Evolutionary conservation across 1,140 invertebrate genomes (phyloP).

Genomic region (Eubasilissa regina): DNA sequence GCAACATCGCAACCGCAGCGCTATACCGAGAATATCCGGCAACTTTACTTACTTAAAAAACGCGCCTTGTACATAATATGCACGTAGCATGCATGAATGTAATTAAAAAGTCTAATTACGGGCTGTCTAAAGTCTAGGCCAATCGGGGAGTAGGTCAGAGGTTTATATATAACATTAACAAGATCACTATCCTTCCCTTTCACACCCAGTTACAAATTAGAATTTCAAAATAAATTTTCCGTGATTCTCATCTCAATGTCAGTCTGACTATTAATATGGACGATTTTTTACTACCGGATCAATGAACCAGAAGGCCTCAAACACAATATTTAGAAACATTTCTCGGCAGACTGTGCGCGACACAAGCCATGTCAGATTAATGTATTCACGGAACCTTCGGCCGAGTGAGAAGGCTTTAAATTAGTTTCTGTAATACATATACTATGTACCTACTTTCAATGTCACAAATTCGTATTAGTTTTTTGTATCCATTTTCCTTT

Average conservation of each 20-base stretch:
- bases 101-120: conserved; percentile 12
- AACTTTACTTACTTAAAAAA: no score
- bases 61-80: no score
- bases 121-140: conserved; percentile 8
- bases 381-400: conserved; percentile 28
- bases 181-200: conserved; percentile 4
- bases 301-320: conserved; percentile 25
- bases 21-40: no score
- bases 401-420: conserved; percentile 13
- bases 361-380: conserved; percentile 24
- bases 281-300: conserved; percentile 15
- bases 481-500: neutral
- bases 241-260: conserved; percentile 9
- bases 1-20: no score
- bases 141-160: neutral
- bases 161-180: neutral
- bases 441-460: conserved; percentile 28
- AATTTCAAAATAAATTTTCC: conserved; percentile 4
- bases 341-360: conserved; percentile 15
- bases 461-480: neutral
- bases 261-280: conserved; percentile 22
- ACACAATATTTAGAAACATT: conserved; percentile 32
- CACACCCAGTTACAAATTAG: neutral
- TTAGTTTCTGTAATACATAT: conserved; percentile 5
- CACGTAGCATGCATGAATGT: neutral